Evolutionary conservation across 2,888 invertebrate genomes (phyloP).

Genomic region (Trissoscelio sp.): DNA sequence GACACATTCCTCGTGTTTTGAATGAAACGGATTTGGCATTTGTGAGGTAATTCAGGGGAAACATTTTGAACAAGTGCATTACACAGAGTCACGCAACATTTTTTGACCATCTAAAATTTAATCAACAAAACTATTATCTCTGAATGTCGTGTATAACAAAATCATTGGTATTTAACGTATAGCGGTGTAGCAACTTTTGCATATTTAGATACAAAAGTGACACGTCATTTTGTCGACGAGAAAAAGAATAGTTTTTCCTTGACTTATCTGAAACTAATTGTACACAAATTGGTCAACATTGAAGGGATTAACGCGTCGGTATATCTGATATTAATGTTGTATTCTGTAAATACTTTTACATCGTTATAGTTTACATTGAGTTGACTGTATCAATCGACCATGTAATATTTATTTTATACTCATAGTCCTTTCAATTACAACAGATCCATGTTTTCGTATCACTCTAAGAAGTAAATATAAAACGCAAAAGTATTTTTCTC

Average conservation of each 20-base stretch:
- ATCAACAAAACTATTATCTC: slow-evolving; percentile 43
- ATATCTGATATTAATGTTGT: background rate
- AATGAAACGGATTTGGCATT: slow-evolving; percentile 27
- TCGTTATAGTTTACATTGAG: slow-evolving; percentile 5
- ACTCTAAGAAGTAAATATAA: too few species aligned
- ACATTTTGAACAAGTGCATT: slow-evolving; percentile 4
- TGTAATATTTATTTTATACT: slow-evolving; percentile 1
- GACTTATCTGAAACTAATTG: slow-evolving; percentile 16
- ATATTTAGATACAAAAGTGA: slow-evolving; percentile 30
- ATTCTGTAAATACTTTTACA: slow-evolving; percentile 6
- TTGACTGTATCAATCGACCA: background rate
- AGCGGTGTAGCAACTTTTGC: slow-evolving; percentile 39
- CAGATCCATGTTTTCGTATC: background rate
- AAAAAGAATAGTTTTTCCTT: slow-evolving; percentile 22
- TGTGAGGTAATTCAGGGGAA: slow-evolving; percentile 34
- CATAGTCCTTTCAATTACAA: background rate
- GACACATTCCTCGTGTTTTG: slow-evolving; percentile 28
- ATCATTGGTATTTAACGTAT: slow-evolving; percentile 54
- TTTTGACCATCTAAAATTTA: too few species aligned
- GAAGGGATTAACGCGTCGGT: background rate
- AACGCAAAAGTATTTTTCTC: slow-evolving; percentile 28
- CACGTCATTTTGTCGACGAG: background rate
- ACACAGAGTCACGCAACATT: slow-evolving; percentile 4
- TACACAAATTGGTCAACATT: background rate
- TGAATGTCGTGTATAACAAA: slow-evolving; percentile 64